Evolutionary conservation across 1,140 invertebrate species (phyloP), one percentile per base, ranked within the genome.

Genomic region (Cydia splendana): DNA sequence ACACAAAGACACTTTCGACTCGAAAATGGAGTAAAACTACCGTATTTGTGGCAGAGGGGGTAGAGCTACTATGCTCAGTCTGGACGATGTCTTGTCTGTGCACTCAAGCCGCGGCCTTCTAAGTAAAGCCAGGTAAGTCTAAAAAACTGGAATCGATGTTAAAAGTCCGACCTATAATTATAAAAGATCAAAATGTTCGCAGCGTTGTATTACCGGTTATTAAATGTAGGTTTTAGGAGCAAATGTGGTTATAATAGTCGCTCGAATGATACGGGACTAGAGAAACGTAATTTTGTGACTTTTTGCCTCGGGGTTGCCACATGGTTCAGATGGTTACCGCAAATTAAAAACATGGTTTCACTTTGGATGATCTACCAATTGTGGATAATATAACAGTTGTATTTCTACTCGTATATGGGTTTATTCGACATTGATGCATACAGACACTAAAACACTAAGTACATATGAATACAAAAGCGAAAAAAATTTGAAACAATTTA

Each of bases 181-280:
- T 88, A 87, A 86, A 86, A 84, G 87, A 91, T 91, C 88, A 87
- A 90, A 90, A 83, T 79, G 74, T 82, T 76, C 79, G 75, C 71
- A 78, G 79, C 79, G 75, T 76, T 81, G 82, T 85, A 84, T 81
- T 80, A 77, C 79, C 84, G 78, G 87, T 90, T 88, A 92, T 92
- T 92, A 92, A 91, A 88, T 82, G 84, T 71, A 71, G 67, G 82
- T 81, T 88, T 87, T 85, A 80, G 82, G 79, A 76, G 78, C 88
- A 92, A 92, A 92, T 91, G 90, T 77, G 87, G 84, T 93, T 93
- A 91, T 93, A 93, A 93, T 93, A 79, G 91, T 84, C 82, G 57
- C n/a, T 77, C 79, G 65, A 88, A 87, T 88, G 86, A 88, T 89
- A 90, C 74, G 67, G 78, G 80, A 81, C 81, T 86, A 86, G 84